These are phyloP conservation scores for Apamea crenata DNA, from an alignment of 2,888 invertebrate species.

Conservation along the genomic window DNA sequence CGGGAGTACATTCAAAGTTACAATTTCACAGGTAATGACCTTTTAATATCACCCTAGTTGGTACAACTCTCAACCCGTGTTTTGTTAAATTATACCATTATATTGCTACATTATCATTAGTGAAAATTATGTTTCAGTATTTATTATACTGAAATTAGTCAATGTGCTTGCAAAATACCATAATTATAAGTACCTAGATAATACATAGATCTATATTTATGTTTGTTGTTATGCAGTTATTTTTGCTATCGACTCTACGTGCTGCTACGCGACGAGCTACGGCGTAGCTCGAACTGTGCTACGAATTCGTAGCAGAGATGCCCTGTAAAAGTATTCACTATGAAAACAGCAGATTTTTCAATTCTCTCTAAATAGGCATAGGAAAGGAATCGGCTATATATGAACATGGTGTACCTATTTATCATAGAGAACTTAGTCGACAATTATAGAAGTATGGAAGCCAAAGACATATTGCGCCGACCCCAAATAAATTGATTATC, in stretches of 20 bases:
- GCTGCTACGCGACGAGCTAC: conserved; percentile 20
- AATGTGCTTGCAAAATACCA: not conserved
- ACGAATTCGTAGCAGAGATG: not conserved
- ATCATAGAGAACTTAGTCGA: not conserved
- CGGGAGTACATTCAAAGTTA: conserved; percentile 65
- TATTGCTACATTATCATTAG: conserved; percentile 51
- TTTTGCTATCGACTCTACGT: not conserved
- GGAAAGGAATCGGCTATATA: not conserved
- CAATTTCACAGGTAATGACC: conserved; percentile 67
- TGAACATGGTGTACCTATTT: not conserved
- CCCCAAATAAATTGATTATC: too few species aligned
- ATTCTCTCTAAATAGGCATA: too few species aligned
- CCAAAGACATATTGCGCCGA: too few species aligned
- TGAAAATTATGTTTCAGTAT: conserved; percentile 30
- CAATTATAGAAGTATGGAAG: not conserved
- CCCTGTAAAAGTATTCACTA: not conserved
- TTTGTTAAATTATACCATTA: conserved; percentile 55
- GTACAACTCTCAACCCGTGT: conserved; percentile 55
- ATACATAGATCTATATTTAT: not conserved
- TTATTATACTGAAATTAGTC: conserved; percentile 3
- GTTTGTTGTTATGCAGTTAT: not conserved
- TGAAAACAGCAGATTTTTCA: not conserved
- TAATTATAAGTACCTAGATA: not conserved
- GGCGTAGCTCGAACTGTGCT: conserved; percentile 2
- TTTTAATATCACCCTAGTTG: conserved; percentile 68